Evolutionary conservation across 2,888 invertebrate species (phyloP), one percentile per base, ranked within the genome.

Genomic region (Lordiphosa fenestrarum): DNA sequence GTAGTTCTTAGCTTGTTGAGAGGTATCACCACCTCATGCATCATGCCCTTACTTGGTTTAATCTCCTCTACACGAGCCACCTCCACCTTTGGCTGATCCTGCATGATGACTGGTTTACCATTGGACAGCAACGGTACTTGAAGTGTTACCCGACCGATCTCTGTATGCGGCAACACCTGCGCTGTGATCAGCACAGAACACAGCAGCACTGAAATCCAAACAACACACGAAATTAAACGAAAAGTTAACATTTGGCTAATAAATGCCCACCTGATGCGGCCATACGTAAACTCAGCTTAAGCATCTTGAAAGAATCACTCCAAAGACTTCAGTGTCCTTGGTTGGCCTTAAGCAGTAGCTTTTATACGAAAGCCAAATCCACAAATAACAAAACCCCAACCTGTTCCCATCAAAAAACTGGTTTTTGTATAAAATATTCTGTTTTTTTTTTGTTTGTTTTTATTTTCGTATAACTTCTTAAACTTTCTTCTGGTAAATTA

Each of bases 151-250:
- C 69, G 62, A 41, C 77, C 78, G 49, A 78, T 74, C 42, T 80
- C 82, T 66, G 66, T 2, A 55, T 52, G 66, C 56, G 78, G 82
- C 66, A 69, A 68, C 66, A 86, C 82, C 84, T 84, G 81, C 69
- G 69, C 86, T 70, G 86, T 55, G 50, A 25, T 66, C 13, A 59
- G 47, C 15, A 47, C 67, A 13, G 46, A 53, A 37, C 70, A 64
- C 71, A 85, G 73, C 68, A 85, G 69, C 75, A 85, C 86, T 86
- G 25, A 9, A 36, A 21, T 10, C 1, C 7, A 19, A 10, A 1
- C 15, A 38, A 40, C 0, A 46, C 9, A 30, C 9, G 30, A 30
- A 30, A 13, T 19, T 21, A 25, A 23, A 35, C 42, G 7, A 46
- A 3, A 33, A 3, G 0, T 2, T 30, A 21, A 2, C 6, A 23